These are phyloP conservation scores for Odontothrips loti DNA, from an alignment of 2,888 invertebrate genomes.

Conservation along the genomic window DNA sequence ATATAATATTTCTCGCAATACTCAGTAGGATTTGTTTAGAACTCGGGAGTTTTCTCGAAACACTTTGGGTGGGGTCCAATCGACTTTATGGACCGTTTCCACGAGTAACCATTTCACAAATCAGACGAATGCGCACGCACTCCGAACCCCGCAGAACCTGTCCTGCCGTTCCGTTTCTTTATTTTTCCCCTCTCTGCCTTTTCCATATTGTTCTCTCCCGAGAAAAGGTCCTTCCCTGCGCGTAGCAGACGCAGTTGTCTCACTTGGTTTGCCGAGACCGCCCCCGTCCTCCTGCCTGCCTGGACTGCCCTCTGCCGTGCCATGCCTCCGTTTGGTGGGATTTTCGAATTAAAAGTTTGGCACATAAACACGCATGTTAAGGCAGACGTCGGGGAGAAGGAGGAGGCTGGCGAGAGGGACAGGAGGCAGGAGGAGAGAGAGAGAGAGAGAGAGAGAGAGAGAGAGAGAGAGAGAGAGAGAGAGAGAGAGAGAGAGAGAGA, in stretches of 20 bases:
- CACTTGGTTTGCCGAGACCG: not conserved
- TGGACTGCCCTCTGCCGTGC: not conserved
- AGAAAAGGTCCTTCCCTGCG: not conserved
- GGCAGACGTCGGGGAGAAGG: not conserved
- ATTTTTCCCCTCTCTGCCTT: not conserved
- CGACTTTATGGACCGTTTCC: no score
- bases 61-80: no score
- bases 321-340: not conserved
- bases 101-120: not conserved
- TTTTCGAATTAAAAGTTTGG: conserved; percentile 25
- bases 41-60: no score
- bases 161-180: not conserved
- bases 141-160: not conserved
- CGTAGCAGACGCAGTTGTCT: not conserved
- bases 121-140: no score
- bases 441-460: not conserved
- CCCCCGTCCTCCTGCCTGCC: not conserved
- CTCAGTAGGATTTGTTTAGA: no score
- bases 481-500: no score
- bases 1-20: no score
- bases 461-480: not conserved
- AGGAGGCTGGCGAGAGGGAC: not conserved
- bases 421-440: not conserved
- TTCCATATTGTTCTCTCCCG: not conserved
- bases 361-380: conserved; percentile 26